Base-by-base conservation (phyloP, 2,113 vertebrate genomes). In the Eonycteris spelaea region DNA sequence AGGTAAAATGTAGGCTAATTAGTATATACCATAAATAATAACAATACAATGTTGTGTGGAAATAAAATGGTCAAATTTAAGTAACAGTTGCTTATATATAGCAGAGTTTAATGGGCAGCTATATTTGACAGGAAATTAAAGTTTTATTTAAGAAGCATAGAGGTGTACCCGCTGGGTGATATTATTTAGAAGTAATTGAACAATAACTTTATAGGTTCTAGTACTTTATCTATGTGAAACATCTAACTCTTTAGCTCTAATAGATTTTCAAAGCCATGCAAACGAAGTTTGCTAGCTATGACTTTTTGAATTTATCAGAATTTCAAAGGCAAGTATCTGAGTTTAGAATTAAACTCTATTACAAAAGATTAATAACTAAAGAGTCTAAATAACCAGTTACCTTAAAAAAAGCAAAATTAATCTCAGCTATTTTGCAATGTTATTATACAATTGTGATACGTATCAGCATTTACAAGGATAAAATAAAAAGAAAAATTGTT, bases 301-400 rank as follows among this genome's bases (percentile, higher is more conserved):
- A 9, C 16, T 82, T 74, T 79, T 63, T 95, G 28, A 93, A 73
- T 63, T 79, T 88, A 85, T 73, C 33, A 57, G 28, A 84, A 74
- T 94, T 97, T 95, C 85, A 86, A 95, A 96, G 75, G 26, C 9
- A 93, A 73, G 33, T 53, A 51, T 73, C 7, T 92, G 38, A 95
- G 38, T 53, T 65, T 74, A 74, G 45, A 93, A 67, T 74, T 82
- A 90, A 95, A 87, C 7, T 91, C 26, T 71, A 71, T 71, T 92
- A 65, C 11, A 94, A 84, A 92, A 18, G 48, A 80, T 74, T 90
- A 90, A 75, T 94, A 86, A 79, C 22, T 22, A n/a, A 65, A 89
- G 68, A 80, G 40, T 51, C 28, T 94, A n/a, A 93, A 6, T 43
- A 78, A 93, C 91, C 28, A 95, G 85, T 86, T 96, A 68, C 0